These are phyloP conservation scores for Trachelipus rathkii DNA, from an alignment of 1,140 invertebrate genomes.

Conservation along the genomic window DNA sequence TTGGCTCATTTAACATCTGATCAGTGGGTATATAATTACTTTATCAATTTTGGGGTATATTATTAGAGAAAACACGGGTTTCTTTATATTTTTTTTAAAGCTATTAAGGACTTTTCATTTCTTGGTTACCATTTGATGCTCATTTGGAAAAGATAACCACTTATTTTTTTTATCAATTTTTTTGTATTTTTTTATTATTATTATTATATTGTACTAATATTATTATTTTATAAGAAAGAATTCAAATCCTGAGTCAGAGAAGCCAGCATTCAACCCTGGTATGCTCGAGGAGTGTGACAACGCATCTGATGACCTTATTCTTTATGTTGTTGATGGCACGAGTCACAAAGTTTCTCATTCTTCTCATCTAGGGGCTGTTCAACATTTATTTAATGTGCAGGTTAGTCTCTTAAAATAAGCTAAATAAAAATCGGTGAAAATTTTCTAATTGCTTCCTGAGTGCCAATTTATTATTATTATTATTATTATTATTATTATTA, in stretches of 20 bases:
- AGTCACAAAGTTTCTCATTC: constrained; percentile 51
- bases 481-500: too few species aligned
- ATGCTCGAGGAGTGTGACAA: constrained; percentile 77
- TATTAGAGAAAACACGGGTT: not conserved
- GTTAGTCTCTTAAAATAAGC: constrained; percentile 47
- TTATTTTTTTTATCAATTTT: too few species aligned
- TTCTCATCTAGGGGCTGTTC: constrained; percentile 33
- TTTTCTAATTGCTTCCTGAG: too few species aligned
- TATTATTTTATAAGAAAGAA: constrained; percentile 12
- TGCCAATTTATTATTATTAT: too few species aligned
- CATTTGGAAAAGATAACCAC: too few species aligned
- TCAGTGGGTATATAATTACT: constrained; percentile 31
- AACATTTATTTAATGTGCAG: constrained; percentile 38
- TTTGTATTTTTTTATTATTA: too few species aligned
- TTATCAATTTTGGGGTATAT: constrained; percentile 49
- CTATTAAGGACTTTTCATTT: not conserved
- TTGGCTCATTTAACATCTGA: constrained; percentile 54
- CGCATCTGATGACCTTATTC: constrained; percentile 51
- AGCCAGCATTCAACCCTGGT: constrained; percentile 57
- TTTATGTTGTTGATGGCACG: constrained; percentile 53
- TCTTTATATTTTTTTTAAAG: not conserved
- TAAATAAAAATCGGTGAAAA: too few species aligned
- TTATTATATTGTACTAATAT: too few species aligned
- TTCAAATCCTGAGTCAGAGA: constrained; percentile 48
- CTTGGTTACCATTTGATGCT: too few species aligned